phyloP scores from a whole-genome alignment of 1,140 invertebrate genomes.

The Pteromalus puparum region DNA sequence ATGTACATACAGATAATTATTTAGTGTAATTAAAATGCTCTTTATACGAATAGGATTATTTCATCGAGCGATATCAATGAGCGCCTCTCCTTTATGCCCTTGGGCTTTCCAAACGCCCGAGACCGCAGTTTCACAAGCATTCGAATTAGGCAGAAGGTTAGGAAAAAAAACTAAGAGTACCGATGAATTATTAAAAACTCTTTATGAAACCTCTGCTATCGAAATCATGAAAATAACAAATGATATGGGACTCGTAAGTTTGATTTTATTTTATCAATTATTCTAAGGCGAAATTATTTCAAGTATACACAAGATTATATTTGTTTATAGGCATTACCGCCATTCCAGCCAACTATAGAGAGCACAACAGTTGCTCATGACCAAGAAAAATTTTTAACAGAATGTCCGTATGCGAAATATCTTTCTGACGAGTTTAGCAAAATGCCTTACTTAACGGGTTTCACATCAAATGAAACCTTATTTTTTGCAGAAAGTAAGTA shows the following conservation, averaged over 20 bases:
- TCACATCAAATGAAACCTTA: conserved; percentile 77
- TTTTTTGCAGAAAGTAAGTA: conserved; percentile 74
- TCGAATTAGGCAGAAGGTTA: conserved; percentile 72
- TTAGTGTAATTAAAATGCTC: neutral
- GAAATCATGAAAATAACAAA: conserved; percentile 32
- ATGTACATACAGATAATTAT: neutral
- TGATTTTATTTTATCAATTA: neutral
- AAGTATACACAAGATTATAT: neutral
- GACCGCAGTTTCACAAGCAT: conserved; percentile 71
- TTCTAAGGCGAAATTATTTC: neutral
- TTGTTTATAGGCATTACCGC: conserved; percentile 76
- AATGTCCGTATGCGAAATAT: conserved; percentile 74
- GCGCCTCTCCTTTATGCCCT: conserved; percentile 80
- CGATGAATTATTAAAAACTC: conserved; percentile 39
- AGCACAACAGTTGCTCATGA: conserved; percentile 59
- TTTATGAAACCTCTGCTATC: conserved; percentile 37
- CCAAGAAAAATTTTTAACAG: conserved; percentile 76
- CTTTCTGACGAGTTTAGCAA: conserved; percentile 73
- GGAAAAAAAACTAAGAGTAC: neutral
- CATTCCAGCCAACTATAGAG: conserved; percentile 70
- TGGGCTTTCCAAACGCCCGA: conserved; percentile 79
- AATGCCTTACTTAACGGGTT: conserved; percentile 77
- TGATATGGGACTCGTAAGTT: conserved; percentile 6
- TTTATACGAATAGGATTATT: conserved; percentile 70
- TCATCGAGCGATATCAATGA: conserved; percentile 76